Conservation (phyloP, 2,797 vertebrate genomes). For the Mycteria americana region DNA sequence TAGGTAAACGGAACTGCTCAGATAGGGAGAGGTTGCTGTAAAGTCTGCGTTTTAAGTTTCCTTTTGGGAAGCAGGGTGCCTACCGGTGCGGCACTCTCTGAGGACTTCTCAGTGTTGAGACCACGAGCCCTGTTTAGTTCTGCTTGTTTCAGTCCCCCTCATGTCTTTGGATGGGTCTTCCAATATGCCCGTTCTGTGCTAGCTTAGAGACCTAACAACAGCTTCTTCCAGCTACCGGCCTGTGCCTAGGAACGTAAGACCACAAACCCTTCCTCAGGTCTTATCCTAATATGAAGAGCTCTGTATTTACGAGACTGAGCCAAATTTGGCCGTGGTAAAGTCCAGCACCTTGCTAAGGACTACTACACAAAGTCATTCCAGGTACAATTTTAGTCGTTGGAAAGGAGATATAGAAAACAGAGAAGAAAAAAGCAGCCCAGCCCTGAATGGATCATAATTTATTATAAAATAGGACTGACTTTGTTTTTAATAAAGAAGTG, state of each 20-base stretch:
- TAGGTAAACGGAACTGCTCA: rapidly evolving
- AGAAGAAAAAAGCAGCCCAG: neutral
- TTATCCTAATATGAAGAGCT: neutral
- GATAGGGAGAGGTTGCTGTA: neutral
- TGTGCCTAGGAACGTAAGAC: neutral
- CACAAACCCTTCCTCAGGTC: neutral
- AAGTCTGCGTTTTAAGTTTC: neutral
- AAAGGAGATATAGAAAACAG: neutral
- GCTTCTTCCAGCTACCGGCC: neutral
- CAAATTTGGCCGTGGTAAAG: neutral
- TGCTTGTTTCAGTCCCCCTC: neutral
- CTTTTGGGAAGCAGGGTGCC: neutral
- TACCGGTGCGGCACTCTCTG: neutral
- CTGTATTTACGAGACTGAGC: neutral
- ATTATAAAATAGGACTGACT: neutral
- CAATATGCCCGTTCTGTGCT: neutral
- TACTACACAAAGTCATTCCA: neutral
- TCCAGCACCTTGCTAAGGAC: neutral
- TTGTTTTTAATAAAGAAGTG: neutral
- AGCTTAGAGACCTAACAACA: neutral
- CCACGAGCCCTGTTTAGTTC: neutral
- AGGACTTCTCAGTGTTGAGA: neutral
- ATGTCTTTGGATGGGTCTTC: neutral
- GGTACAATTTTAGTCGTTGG: neutral
- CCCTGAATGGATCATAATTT: neutral